These are phyloP conservation scores for Eremophila alpestris DNA, from an alignment of 2,797 vertebrate species.

Conservation along the genomic window DNA sequence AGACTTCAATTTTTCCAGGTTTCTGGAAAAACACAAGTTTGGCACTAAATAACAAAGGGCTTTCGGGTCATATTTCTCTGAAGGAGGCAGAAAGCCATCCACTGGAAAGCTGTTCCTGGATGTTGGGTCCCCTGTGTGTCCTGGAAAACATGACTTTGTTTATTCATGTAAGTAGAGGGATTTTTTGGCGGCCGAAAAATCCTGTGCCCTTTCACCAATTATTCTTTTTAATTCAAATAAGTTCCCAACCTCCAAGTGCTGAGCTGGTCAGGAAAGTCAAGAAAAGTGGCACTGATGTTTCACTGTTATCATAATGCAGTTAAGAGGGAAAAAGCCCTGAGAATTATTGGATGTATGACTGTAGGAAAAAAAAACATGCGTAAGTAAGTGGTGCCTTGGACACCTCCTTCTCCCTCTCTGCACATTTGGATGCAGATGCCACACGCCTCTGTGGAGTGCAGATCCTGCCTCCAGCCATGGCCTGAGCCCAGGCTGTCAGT, in stretches of 20 bases:
- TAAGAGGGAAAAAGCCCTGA: fast-evolving
- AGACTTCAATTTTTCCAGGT: background rate
- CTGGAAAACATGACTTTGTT: background rate
- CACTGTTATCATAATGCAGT: background rate
- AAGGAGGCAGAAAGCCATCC: background rate
- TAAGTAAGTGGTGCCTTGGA: background rate
- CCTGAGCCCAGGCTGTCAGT: background rate
- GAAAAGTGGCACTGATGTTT: background rate
- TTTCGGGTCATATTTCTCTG: background rate
- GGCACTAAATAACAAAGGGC: background rate
- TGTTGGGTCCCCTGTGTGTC: background rate
- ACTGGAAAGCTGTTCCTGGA: background rate
- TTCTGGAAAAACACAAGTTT: background rate
- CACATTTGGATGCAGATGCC: fast-evolving
- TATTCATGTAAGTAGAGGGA: background rate
- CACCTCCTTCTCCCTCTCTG: background rate
- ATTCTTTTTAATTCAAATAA: background rate
- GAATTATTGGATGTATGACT: no score
- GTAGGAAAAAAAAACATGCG: background rate
- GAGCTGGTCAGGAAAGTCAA: background rate
- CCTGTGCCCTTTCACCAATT: background rate
- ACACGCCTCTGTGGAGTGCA: background rate
- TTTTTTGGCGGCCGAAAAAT: background rate
- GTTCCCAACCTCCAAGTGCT: background rate
- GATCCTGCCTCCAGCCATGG: background rate